phyloP scores from a whole-genome alignment of 2,888 invertebrate genomes.

The Mythimna vitellina region DNA sequence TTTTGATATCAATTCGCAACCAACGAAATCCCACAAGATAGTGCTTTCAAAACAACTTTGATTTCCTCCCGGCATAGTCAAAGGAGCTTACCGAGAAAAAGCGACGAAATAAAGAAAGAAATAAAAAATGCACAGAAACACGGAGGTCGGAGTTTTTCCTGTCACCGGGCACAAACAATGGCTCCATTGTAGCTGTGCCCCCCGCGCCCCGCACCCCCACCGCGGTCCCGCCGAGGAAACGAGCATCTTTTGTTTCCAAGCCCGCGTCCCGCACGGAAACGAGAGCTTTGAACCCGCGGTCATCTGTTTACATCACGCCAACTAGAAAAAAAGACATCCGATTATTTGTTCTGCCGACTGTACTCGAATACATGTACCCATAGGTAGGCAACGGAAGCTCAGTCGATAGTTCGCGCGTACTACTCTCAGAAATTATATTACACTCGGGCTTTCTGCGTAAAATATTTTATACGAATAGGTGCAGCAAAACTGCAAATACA shows the following conservation, averaged over 20 bases:
- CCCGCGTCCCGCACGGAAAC: slow-evolving; percentile 81
- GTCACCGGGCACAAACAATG: slow-evolving; percentile 90
- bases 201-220: slow-evolving; percentile 70
- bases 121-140: slow-evolving; percentile 90
- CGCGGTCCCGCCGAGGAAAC: slow-evolving; percentile 84
- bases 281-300: slow-evolving; percentile 88
- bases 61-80: slow-evolving; percentile 84
- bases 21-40: slow-evolving; percentile 69
- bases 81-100: slow-evolving; percentile 85
- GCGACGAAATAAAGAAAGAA: slow-evolving; percentile 80
- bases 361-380: slow-evolving; percentile 30
- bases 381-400: slow-evolving; percentile 24
- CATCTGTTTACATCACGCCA: slow-evolving; percentile 88
- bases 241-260: slow-evolving; percentile 89
- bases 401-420: slow-evolving; percentile 15
- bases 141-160: slow-evolving; percentile 91
- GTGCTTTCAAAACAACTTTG: slow-evolving; percentile 83
- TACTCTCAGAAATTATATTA: slow-evolving; percentile 28
- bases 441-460: slow-evolving; percentile 18
- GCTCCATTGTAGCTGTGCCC: slow-evolving; percentile 82
- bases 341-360: slow-evolving; percentile 72
- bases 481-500: slow-evolving; percentile 2
- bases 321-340: slow-evolving; percentile 81
- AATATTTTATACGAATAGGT: slow-evolving; percentile 30
- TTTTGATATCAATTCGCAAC: slow-evolving; percentile 62